phyloP scores from a whole-genome alignment of 1,140 invertebrate species.

The Leptoteleia sp. region DNA sequence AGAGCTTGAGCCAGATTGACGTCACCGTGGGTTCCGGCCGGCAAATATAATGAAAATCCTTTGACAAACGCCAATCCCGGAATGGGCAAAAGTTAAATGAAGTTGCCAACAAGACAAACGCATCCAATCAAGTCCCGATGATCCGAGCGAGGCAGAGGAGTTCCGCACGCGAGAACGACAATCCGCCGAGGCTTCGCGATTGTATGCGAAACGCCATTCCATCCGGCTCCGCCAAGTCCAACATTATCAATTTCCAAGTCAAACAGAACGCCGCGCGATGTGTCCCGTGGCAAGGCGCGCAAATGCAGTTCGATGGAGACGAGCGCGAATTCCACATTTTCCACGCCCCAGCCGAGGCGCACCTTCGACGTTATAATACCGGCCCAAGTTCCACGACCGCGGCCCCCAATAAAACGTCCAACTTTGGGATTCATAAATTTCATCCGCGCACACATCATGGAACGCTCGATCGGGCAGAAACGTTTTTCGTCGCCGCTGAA shows the following conservation, averaged over 20 bases:
- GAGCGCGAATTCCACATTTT: slow-evolving; percentile 19
- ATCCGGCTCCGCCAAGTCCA: slow-evolving; percentile 10
- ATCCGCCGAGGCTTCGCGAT: not conserved
- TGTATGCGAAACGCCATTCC: not conserved
- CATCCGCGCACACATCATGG: slow-evolving; percentile 44
- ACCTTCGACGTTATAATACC: slow-evolving; percentile 17
- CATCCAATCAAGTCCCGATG: slow-evolving; percentile 4
- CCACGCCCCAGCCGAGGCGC: not conserved
- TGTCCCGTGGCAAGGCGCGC: slow-evolving; percentile 2
- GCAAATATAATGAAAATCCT: not conserved
- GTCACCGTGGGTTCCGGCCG: not conserved
- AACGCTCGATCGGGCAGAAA: slow-evolving; percentile 49
- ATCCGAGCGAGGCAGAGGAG: slow-evolving; percentile 3
- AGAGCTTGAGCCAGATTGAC: not conserved
- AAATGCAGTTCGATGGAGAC: slow-evolving; percentile 22
- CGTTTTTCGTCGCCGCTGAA: slow-evolving; percentile 47
- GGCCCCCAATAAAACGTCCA: slow-evolving; percentile 42
- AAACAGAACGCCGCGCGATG: slow-evolving; percentile 35
- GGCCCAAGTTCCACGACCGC: slow-evolving; percentile 2
- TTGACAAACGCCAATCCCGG: not conserved
- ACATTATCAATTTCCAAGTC: slow-evolving; percentile 45
- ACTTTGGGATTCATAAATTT: slow-evolving; percentile 50
- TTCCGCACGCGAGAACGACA: slow-evolving; percentile 1
- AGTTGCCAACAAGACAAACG: slow-evolving; percentile 20
- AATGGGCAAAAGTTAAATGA: slow-evolving; percentile 27